Evolutionary conservation across 1,140 invertebrate genomes (phyloP).

Genomic region (Cryptotermes secundus): DNA sequence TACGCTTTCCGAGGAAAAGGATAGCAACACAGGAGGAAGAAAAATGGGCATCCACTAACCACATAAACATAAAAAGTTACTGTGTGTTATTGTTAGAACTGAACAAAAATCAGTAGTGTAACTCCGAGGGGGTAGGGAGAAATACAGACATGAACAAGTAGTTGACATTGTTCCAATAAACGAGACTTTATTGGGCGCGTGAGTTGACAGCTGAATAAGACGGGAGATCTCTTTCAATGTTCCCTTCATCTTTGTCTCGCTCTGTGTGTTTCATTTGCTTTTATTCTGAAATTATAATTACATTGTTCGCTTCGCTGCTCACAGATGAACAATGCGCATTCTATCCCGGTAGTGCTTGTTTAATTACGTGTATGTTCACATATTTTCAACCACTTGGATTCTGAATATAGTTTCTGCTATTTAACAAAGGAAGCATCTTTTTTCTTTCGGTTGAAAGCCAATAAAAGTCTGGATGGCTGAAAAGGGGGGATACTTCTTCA

Average conservation of each 20-base stretch:
- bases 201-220: background rate
- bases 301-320: background rate
- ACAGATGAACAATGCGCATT: background rate
- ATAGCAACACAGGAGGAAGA: background rate
- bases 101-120: background rate
- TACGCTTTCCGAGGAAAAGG: background rate
- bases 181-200: background rate
- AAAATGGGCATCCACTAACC: background rate
- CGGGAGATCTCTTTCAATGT: background rate
- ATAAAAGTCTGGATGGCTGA: too few relatives aligned
- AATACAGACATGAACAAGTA: background rate
- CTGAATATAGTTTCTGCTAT: background rate
- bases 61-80: background rate
- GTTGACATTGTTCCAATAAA: background rate
- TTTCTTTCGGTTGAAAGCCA: too few relatives aligned
- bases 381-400: background rate
- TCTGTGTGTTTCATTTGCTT: background rate
- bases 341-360: background rate
- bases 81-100: background rate
- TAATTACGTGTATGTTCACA: background rate
- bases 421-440: background rate
- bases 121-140: background rate
- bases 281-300: constrained; percentile 13
- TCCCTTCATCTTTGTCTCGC: background rate
- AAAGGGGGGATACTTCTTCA: too few relatives aligned